phyloP scores from a whole-genome alignment of 64 coral and sea anemone species.

The Porites australiensis region DNA sequence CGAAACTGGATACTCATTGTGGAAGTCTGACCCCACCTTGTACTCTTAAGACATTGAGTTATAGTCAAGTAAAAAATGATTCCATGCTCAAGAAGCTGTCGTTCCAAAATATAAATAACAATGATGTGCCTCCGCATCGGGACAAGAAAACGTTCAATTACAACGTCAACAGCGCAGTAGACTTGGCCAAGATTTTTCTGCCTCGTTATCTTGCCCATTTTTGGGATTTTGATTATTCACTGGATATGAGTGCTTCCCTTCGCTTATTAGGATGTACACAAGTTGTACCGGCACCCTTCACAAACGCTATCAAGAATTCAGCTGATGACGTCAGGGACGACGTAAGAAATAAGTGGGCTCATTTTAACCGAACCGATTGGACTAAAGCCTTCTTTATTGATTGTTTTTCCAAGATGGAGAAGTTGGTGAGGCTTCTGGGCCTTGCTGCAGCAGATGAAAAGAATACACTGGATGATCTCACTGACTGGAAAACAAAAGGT shows the following conservation, averaged over 20 bases:
- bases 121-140: conserved; percentile 9
- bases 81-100: background rate
- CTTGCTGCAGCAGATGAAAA: conserved; percentile 1
- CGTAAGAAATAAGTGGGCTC: conserved; percentile 78
- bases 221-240: conserved; percentile 57
- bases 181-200: conserved; percentile 42
- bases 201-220: conserved; percentile 13
- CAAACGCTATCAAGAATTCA: too few species aligned
- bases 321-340: background rate
- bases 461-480: conserved; percentile 35
- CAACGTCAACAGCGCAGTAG: background rate
- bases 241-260: conserved; percentile 60
- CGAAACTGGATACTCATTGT: background rate
- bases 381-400: background rate
- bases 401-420: conserved; percentile 56
- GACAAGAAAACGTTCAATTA: conserved; percentile 1
- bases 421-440: conserved; percentile 23
- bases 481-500: conserved; percentile 80
- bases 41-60: conserved; percentile 22
- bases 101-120: conserved; percentile 73
- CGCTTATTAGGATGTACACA: conserved; percentile 10
- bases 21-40: background rate
- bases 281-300: too few species aligned
- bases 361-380: conserved; percentile 63
- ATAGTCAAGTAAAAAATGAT: conserved; percentile 11